These are phyloP conservation scores for Synaphobranchus kaupii DNA, from an alignment of 2,797 vertebrate genomes.

Conservation along the genomic window DNA sequence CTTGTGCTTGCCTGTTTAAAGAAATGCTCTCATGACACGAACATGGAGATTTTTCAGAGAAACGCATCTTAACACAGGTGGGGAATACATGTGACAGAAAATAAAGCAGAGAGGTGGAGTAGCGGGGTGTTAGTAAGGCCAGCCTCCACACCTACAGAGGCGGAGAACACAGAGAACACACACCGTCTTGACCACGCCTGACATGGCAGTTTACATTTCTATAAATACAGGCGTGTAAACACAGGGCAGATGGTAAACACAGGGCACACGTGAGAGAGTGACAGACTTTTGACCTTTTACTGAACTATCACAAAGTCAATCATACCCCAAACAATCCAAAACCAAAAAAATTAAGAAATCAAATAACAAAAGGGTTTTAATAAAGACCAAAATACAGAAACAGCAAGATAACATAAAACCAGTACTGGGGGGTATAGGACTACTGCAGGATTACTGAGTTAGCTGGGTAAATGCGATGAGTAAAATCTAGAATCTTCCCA, in stretches of 20 bases:
- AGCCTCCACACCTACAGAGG: not conserved
- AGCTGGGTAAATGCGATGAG: too few species aligned
- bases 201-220: not conserved
- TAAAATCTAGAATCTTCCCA: too few species aligned
- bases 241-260: not conserved
- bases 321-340: too few species aligned
- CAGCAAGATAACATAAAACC: too few species aligned
- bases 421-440: too few species aligned
- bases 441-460: too few species aligned
- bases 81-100: not conserved
- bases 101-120: not conserved
- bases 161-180: not conserved
- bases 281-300: not conserved
- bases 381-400: too few species aligned
- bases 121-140: not conserved
- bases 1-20: not conserved
- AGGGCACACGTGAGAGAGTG: not conserved
- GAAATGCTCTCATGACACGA: not conserved
- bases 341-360: too few species aligned
- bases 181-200: not conserved
- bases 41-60: not conserved
- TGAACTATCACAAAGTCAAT: too few species aligned
- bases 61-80: not conserved
- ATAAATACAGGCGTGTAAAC: not conserved
- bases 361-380: too few species aligned